Percentiles rank a stretch among this genome's conserved stretches.
Conservation (phyloP, 2,797 vertebrate genomes). For the Bovichtus variegatus region DNA sequence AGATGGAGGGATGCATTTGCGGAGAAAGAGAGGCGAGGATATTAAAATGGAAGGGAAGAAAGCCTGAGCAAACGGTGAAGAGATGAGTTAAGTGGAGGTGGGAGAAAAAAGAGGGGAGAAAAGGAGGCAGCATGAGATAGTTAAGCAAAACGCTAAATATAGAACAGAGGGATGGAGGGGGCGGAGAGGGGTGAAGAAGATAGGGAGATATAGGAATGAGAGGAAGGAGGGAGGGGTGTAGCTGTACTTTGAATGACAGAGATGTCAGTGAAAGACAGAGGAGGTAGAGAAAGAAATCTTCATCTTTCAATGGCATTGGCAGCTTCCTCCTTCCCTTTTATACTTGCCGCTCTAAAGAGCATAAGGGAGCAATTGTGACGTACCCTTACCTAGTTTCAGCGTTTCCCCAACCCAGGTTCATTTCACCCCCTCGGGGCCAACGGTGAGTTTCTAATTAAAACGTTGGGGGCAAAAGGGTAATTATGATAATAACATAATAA, state of each 20-base stretch:
- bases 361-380: slow-evolving; percentile 87
- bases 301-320: slow-evolving; percentile 56
- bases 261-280: slow-evolving; percentile 56
- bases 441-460: slow-evolving; percentile 88
- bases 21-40: slow-evolving; percentile 33
- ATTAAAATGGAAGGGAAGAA: slow-evolving; percentile 33
- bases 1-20: slow-evolving; percentile 39
- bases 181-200: slow-evolving; percentile 48
- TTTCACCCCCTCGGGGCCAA: slow-evolving; percentile 70
- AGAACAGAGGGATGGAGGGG: slow-evolving; percentile 63
- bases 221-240: slow-evolving; percentile 37
- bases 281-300: slow-evolving; percentile 54
- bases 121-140: slow-evolving; percentile 58
- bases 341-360: slow-evolving; percentile 66
- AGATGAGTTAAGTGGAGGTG: slow-evolving; percentile 56
- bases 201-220: slow-evolving; percentile 33
- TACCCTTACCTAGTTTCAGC: slow-evolving; percentile 80
- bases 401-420: slow-evolving; percentile 63
- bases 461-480: slow-evolving; percentile 86
- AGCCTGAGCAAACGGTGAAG: slow-evolving; percentile 47
- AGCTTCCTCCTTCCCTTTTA: slow-evolving; percentile 57
- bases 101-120: slow-evolving; percentile 40
- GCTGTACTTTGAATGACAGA: slow-evolving; percentile 63
- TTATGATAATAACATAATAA: slow-evolving; percentile 91
- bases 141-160: slow-evolving; percentile 75